Conservation (phyloP, 2,797 vertebrate genomes). For the Pygocentrus nattereri region DNA sequence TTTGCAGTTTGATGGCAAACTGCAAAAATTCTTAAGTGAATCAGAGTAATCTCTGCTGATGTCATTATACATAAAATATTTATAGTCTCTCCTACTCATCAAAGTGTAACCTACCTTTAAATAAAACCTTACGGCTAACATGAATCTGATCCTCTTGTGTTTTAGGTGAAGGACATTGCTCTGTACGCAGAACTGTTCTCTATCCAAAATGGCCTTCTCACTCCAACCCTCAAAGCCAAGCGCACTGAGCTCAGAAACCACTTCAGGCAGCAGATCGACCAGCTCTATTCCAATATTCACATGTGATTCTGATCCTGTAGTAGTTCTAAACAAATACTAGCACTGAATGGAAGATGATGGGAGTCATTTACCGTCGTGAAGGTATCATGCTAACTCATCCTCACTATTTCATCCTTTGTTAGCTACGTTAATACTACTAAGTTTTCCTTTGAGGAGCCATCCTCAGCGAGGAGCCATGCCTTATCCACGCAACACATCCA, state of each 20-base stretch:
- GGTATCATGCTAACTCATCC: neutral
- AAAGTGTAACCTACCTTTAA: neutral
- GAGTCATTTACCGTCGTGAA: neutral
- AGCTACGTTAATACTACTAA: neutral
- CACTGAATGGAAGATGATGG: neutral
- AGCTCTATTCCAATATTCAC: constrained; percentile 87
- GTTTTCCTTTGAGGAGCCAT: neutral
- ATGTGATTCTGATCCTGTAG: constrained; percentile 67
- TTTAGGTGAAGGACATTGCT: constrained; percentile 87
- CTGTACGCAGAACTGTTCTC: constrained; percentile 89
- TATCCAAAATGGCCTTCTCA: constrained; percentile 89
- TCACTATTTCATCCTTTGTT: neutral
- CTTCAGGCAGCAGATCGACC: constrained; percentile 88
- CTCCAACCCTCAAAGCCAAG: constrained; percentile 95
- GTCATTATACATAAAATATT: neutral
- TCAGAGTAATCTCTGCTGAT: neutral
- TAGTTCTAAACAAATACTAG: constrained; percentile 5
- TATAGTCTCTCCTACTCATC: neutral
- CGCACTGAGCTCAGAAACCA: constrained; percentile 84
- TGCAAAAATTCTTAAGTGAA: too few species aligned
- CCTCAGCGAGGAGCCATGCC: neutral
- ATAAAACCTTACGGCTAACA: neutral
- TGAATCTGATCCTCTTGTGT: neutral
- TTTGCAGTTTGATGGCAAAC: too few species aligned
- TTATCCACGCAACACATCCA: constrained; percentile 4